phyloP scores from a whole-genome alignment of 2,113 vertebrate genomes.

The Hippoglossus stenolepis region DNA sequence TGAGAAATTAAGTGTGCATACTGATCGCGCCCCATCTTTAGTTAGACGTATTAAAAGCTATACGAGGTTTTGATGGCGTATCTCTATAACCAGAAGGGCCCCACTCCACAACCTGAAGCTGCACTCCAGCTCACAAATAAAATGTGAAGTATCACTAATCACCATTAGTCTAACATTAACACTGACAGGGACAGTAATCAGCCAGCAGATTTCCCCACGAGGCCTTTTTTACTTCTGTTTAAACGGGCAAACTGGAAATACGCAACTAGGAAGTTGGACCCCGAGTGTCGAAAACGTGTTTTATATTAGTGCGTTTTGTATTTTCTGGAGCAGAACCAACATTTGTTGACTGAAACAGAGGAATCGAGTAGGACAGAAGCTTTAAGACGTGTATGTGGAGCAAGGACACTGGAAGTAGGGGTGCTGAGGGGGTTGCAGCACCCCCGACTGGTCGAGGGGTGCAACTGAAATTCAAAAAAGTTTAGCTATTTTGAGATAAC shows the following conservation, averaged over 20 bases:
- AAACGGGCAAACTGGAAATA: not conserved
- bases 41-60: conserved; percentile 10
- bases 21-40: conserved; percentile 1
- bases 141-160: not conserved
- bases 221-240: no score
- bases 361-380: not conserved
- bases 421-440: no score
- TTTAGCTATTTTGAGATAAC: no score
- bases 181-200: not conserved
- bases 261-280: not conserved
- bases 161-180: not conserved
- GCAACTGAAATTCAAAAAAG: no score
- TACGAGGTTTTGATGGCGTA: not conserved
- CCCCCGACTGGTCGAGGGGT: no score
- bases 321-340: conserved; percentile 2
- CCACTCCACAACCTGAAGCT: not conserved
- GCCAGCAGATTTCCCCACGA: no score
- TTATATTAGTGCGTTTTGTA: not conserved
- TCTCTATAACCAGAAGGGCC: not conserved
- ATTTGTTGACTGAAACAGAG: conserved; percentile 1
- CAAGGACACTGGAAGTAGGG: no score
- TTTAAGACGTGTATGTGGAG: no score
- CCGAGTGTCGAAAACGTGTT: not conserved
- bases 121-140: not conserved
- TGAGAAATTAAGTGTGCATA: conserved; percentile 1